phyloP scores from a whole-genome alignment of 2,797 vertebrate genomes.

The Babyrousa celebensis region DNA sequence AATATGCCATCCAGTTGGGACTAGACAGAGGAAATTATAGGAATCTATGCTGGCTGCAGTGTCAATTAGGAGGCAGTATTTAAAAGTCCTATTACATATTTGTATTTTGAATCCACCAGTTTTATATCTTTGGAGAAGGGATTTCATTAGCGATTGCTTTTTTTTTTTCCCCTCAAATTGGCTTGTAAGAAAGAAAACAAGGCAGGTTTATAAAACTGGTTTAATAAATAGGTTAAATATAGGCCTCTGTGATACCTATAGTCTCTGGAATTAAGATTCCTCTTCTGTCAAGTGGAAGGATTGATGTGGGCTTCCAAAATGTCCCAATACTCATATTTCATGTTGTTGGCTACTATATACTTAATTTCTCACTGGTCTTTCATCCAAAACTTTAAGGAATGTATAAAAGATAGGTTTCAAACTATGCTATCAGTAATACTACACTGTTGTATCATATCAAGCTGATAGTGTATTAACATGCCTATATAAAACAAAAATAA shows the following conservation, averaged over 20 bases:
- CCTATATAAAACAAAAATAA: not conserved
- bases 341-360: not conserved
- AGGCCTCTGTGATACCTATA: not conserved
- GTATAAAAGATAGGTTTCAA: slow-evolving; percentile 26
- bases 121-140: not conserved
- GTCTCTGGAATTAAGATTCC: slow-evolving; percentile 1
- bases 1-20: slow-evolving; percentile 52
- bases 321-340: not conserved
- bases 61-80: slow-evolving; percentile 40
- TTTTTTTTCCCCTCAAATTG: not conserved
- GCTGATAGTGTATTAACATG: not conserved
- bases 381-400: slow-evolving; percentile 11
- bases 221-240: not conserved
- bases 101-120: slow-evolving; percentile 12
- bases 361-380: slow-evolving; percentile 31
- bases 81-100: slow-evolving; percentile 44
- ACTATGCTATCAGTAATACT: not conserved
- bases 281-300: not conserved
- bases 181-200: slow-evolving; percentile 8
- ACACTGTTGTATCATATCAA: not conserved
- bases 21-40: slow-evolving; percentile 45
- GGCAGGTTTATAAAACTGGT: not conserved
- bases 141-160: not conserved
- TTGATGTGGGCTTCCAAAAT: not conserved
- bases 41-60: slow-evolving; percentile 47